These are phyloP conservation scores for Tamandua tetradactyla DNA, from an alignment of 2,797 vertebrate species.

Conservation along the genomic window DNA sequence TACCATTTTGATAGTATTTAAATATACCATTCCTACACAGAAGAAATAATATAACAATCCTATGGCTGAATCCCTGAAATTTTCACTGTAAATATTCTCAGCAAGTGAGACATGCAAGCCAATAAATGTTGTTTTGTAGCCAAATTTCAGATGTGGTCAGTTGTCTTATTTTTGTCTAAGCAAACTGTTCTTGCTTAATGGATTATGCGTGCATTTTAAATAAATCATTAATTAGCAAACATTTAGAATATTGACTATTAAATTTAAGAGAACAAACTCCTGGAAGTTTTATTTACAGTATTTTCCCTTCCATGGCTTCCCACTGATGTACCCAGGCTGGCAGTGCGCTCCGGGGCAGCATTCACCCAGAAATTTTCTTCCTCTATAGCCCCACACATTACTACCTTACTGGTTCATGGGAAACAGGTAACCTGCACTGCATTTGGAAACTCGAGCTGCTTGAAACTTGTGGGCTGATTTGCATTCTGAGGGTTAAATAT, in stretches of 20 bases:
- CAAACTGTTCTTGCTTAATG: constrained; percentile 1
- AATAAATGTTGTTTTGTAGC: background rate
- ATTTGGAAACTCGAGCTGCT: constrained; percentile 80
- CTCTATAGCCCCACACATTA: constrained; percentile 98
- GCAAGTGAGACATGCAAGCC: background rate
- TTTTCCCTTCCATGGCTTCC: constrained; percentile 83
- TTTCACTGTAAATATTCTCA: background rate
- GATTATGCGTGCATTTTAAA: background rate
- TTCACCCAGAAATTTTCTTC: constrained; percentile 94
- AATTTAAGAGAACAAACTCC: constrained; percentile 20
- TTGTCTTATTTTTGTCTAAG: background rate
- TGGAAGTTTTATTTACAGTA: constrained; percentile 77
- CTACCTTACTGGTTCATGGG: constrained; percentile 97
- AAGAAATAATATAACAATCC: background rate
- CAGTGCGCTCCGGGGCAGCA: constrained; percentile 93
- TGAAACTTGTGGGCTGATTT: constrained; percentile 79
- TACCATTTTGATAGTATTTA: background rate
- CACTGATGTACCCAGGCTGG: constrained; percentile 90
- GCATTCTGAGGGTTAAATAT: constrained; percentile 76
- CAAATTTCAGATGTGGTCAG: background rate
- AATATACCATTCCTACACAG: background rate
- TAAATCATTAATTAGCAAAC: constrained; percentile 3
- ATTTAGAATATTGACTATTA: constrained; percentile 24
- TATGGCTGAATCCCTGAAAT: background rate
- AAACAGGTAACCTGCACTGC: constrained; percentile 94